Evolutionary conservation across 2,888 invertebrate genomes (phyloP).

Genomic region (Ethmia dodecea): DNA sequence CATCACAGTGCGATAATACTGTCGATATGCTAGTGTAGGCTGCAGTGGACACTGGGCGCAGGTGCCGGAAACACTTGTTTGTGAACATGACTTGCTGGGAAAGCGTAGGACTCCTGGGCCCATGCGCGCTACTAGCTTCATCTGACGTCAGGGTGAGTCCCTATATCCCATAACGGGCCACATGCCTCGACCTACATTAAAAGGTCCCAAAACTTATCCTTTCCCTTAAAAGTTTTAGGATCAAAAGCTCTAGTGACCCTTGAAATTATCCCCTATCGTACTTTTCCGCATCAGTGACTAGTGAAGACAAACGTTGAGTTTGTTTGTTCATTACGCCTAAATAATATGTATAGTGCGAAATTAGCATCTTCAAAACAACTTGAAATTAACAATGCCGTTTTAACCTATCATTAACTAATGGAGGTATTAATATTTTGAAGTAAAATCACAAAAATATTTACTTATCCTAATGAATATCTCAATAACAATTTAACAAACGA

Average conservation of each 20-base stretch:
- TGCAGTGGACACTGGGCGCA: slow-evolving; percentile 35
- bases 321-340: slow-evolving; percentile 6
- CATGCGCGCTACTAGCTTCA: slow-evolving; percentile 70
- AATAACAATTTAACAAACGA: not conserved
- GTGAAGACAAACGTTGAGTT: too few species aligned
- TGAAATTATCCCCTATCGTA: slow-evolving; percentile 23
- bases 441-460: slow-evolving; percentile 9
- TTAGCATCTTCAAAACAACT: not conserved
- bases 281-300: slow-evolving; percentile 29
- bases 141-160: slow-evolving; percentile 70
- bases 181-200: not conserved
- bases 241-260: slow-evolving; percentile 21
- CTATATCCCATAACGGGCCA: slow-evolving; percentile 16
- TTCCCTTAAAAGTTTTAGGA: slow-evolving; percentile 22
- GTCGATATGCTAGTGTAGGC: slow-evolving; percentile 37
- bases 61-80: slow-evolving; percentile 29
- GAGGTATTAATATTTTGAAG: not conserved
- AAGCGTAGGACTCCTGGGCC: slow-evolving; percentile 71
- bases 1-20: slow-evolving; percentile 49
- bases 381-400: not conserved
- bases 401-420: slow-evolving; percentile 6
- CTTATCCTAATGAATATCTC: not conserved
- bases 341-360: too few species aligned
- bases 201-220: slow-evolving; percentile 9
- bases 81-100: slow-evolving; percentile 76